phyloP scores from a whole-genome alignment of 2,113 vertebrate species.

The Corydoras sp. region DNA sequence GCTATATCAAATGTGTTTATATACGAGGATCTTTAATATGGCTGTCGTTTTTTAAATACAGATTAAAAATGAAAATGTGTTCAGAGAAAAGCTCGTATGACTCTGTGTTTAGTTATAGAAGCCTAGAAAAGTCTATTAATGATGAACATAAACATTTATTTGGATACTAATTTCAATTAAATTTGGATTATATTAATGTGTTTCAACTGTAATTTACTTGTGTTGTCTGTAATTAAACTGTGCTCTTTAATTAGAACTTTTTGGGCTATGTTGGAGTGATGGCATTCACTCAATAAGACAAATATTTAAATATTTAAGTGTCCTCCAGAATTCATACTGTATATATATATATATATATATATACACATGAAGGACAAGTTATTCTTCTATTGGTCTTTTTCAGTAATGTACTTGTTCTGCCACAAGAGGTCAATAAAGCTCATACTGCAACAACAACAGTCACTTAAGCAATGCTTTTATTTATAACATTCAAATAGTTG shows the following conservation, averaged over 20 bases:
- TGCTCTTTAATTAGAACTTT: conserved; percentile 38
- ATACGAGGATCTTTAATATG: background rate
- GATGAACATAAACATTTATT: conserved; percentile 57
- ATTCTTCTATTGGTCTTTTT: background rate
- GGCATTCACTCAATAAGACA: background rate
- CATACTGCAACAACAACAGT: background rate
- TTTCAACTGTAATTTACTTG: conserved; percentile 61
- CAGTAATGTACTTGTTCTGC: conserved; percentile 2
- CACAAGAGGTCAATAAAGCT: conserved; percentile 20
- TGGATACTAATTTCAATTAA: conserved; percentile 63
- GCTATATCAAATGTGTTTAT: background rate
- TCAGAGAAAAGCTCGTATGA: conserved; percentile 47
- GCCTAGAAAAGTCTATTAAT: conserved; percentile 65
- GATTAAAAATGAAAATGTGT: background rate
- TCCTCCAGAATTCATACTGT: too few relatives aligned
- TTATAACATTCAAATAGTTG: background rate
- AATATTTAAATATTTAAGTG: background rate
- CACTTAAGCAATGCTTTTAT: background rate
- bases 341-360: too few relatives aligned
- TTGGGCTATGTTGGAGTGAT: conserved; percentile 3
- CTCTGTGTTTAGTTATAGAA: conserved; percentile 61
- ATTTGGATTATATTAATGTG: conserved; percentile 59
- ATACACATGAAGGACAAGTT: too few relatives aligned
- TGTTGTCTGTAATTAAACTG: conserved; percentile 45
- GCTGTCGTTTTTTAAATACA: background rate